phyloP scores from a whole-genome alignment of 2,888 invertebrate genomes.

The Onchidella celtica region DNA sequence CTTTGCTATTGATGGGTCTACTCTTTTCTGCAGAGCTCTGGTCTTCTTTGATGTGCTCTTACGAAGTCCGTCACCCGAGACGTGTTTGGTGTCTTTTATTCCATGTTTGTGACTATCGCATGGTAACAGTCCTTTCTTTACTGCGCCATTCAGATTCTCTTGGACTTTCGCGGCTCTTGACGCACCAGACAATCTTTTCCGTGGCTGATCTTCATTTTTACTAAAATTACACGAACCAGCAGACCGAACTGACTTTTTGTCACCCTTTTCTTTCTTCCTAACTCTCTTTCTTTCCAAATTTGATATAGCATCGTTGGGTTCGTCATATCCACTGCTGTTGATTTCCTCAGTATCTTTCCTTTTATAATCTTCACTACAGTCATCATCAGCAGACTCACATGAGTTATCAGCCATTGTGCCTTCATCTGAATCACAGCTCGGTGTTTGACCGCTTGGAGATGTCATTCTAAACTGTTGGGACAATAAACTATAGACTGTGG shows the following conservation, averaged over 20 bases:
- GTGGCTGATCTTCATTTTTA: background rate
- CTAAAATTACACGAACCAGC: background rate
- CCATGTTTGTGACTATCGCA: background rate
- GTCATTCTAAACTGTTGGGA: slow-evolving; percentile 39
- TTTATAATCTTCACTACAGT: background rate
- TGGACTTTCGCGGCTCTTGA: background rate
- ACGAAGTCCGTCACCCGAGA: background rate
- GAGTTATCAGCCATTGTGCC: slow-evolving; percentile 51
- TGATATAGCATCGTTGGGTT: background rate
- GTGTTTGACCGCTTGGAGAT: slow-evolving; percentile 41
- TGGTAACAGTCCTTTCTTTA: background rate
- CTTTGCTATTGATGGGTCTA: too few relatives aligned
- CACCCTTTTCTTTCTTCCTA: slow-evolving; percentile 32
- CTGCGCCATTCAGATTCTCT: background rate
- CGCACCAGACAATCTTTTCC: background rate
- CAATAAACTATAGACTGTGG: slow-evolving; percentile 37
- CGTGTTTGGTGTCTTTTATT: background rate
- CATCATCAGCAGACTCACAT: slow-evolving; percentile 44
- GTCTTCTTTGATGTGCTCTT: background rate
- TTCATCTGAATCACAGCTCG: slow-evolving; percentile 50
- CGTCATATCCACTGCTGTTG: slow-evolving; percentile 40
- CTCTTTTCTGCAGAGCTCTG: too few relatives aligned
- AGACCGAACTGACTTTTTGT: background rate
- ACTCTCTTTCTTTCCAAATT: background rate
- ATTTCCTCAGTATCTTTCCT: background rate